phyloP scores from a whole-genome alignment of 2,888 invertebrate species.

The Chymomyza caudatula region DNA sequence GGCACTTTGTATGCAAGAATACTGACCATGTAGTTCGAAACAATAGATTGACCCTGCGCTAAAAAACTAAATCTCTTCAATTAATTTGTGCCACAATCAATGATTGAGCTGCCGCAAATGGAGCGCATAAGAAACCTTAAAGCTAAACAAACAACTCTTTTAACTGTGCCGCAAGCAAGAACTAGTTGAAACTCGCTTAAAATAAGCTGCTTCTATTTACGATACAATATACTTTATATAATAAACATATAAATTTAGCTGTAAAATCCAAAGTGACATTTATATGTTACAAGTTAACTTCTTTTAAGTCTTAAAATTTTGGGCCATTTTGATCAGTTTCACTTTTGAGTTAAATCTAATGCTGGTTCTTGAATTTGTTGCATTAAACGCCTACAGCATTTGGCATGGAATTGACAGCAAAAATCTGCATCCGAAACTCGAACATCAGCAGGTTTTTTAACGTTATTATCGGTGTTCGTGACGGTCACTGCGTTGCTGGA shows the following conservation, averaged over 20 bases:
- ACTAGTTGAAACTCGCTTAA: background rate
- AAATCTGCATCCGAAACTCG: background rate
- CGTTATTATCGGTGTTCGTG: too few species aligned
- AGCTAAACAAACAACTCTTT: background rate
- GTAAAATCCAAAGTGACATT: background rate
- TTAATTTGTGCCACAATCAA: slow-evolving; percentile 24
- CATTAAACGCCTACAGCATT: too few species aligned
- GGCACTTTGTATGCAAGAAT: background rate
- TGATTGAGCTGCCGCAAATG: background rate
- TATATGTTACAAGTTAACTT: too few species aligned
- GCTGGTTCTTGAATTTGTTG: background rate
- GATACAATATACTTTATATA: too few species aligned
- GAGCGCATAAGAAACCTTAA: too few species aligned
- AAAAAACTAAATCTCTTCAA: slow-evolving; percentile 51
- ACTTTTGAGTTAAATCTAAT: background rate
- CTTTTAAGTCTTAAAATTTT: too few species aligned
- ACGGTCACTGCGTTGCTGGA: background rate
- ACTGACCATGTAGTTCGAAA: background rate
- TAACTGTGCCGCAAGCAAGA: background rate
- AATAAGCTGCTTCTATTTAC: background rate
- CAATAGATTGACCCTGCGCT: slow-evolving; percentile 37
- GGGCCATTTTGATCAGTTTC: too few species aligned
- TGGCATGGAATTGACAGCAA: background rate
- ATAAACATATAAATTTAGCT: background rate
- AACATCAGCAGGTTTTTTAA: too few species aligned